Conservation (phyloP, 2,797 vertebrate species). For the Sebastes alutus region DNA sequence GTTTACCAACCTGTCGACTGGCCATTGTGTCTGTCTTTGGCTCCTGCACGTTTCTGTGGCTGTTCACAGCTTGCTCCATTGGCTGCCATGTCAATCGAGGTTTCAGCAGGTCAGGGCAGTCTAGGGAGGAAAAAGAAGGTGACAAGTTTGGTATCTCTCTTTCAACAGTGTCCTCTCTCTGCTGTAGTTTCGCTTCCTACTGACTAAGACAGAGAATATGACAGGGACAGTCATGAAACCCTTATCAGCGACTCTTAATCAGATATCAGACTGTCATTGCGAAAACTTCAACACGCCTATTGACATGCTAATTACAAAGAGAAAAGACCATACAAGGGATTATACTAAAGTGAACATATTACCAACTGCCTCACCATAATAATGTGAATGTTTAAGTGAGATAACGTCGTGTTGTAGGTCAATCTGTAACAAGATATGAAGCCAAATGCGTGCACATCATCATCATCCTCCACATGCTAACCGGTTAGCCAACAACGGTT, state of each 20-base stretch:
- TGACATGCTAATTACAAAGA: not conserved
- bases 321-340: not conserved
- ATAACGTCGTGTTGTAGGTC: not conserved
- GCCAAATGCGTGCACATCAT: slow-evolving; percentile 34
- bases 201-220: not conserved
- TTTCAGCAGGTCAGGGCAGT: slow-evolving; percentile 67
- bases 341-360: not conserved
- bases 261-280: not conserved
- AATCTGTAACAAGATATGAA: slow-evolving; percentile 29
- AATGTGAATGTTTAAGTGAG: not conserved
- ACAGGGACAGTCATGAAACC: not conserved
- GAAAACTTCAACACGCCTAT: slow-evolving; percentile 18
- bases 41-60: slow-evolving; percentile 87
- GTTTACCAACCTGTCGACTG: slow-evolving; percentile 86
- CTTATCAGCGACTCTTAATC: slow-evolving; percentile 1
- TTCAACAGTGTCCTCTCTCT: not conserved
- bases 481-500: slow-evolving; percentile 67
- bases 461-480: slow-evolving; percentile 68
- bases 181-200: not conserved
- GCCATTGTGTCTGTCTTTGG: slow-evolving; percentile 93
- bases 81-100: slow-evolving; percentile 93
- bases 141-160: not conserved
- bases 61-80: slow-evolving; percentile 93
- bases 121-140: slow-evolving; percentile 49
- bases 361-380: not conserved